These are phyloP conservation scores for Hypercompe scribonia DNA, from an alignment of 2,888 invertebrate genomes.

Conservation along the genomic window DNA sequence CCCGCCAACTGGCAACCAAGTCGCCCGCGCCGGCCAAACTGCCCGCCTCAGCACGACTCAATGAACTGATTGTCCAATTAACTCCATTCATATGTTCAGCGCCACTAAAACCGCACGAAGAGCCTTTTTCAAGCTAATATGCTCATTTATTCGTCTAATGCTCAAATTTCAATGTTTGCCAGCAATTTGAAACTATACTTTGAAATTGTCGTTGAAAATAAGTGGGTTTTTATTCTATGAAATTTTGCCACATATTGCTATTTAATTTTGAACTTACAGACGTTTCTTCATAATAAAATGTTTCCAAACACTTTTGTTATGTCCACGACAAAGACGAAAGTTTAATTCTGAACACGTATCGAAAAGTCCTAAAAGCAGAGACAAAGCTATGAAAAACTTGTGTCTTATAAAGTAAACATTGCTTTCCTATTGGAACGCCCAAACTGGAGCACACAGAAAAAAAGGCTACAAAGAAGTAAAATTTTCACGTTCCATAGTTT, in stretches of 20 bases:
- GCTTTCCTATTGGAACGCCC: slow-evolving; percentile 47
- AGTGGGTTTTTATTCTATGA: slow-evolving; percentile 23
- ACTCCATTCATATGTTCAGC: slow-evolving; percentile 79
- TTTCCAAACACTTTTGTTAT: slow-evolving; percentile 15
- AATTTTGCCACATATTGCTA: slow-evolving; percentile 2
- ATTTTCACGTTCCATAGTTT: slow-evolving; percentile 47
- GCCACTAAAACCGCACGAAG: slow-evolving; percentile 65
- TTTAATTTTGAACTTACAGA: not conserved
- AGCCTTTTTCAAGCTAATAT: slow-evolving; percentile 70
- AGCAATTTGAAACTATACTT: slow-evolving; percentile 28
- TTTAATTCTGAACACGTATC: slow-evolving; percentile 46
- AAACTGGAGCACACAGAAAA: slow-evolving; percentile 51
- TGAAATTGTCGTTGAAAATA: slow-evolving; percentile 33
- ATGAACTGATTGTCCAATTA: slow-evolving; percentile 81
- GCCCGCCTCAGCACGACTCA: slow-evolving; percentile 74
- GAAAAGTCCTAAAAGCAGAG: slow-evolving; percentile 43
- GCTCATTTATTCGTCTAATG: slow-evolving; percentile 63
- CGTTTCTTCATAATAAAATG: not conserved
- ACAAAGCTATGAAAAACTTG: slow-evolving; percentile 55
- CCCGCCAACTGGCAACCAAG: slow-evolving; percentile 79
- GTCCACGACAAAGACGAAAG: slow-evolving; percentile 27
- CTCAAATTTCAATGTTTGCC: slow-evolving; percentile 61
- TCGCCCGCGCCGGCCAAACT: slow-evolving; percentile 73
- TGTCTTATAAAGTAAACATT: slow-evolving; percentile 52
- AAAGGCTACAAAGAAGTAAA: slow-evolving; percentile 38